Percentiles rank a stretch among this genome's conserved stretches.
These are phyloP conservation scores for Xylota segnis DNA, from an alignment of 2,888 invertebrate species.

Conservation along the genomic window DNA sequence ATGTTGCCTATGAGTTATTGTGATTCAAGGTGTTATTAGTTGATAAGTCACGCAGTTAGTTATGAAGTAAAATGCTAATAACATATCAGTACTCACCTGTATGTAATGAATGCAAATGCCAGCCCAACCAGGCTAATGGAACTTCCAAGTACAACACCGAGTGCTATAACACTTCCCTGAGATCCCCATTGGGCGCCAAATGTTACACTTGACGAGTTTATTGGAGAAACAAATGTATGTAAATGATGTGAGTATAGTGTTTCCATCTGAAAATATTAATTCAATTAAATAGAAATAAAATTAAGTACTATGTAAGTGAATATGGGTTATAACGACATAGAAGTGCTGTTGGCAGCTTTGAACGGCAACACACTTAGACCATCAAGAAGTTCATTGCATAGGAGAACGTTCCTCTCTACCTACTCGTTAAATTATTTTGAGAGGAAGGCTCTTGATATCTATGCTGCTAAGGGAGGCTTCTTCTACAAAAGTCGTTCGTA, in stretches of 20 bases:
- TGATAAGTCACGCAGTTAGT: not conserved
- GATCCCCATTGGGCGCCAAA: conserved; percentile 80
- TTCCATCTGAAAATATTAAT: conserved; percentile 78
- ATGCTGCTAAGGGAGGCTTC: too few relatives aligned
- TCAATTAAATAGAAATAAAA: not conserved
- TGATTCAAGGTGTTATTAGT: not conserved
- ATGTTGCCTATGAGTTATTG: not conserved
- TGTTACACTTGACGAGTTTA: conserved; percentile 76
- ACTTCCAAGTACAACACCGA: conserved; percentile 88
- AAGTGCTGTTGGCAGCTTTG: too few relatives aligned
- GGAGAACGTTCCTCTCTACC: too few relatives aligned
- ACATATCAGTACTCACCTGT: conserved; percentile 85
- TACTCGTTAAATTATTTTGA: too few relatives aligned
- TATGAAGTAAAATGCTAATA: not conserved
- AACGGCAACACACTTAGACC: too few relatives aligned
- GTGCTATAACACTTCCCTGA: conserved; percentile 87
- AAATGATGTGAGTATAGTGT: conserved; percentile 79
- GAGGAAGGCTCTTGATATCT: too few relatives aligned
- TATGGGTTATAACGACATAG: too few relatives aligned
- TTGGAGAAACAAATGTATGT: conserved; percentile 78
- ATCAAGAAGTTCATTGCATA: too few relatives aligned
- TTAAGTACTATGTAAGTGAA: too few relatives aligned
- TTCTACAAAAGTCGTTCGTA: too few relatives aligned
- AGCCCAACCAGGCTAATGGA: conserved; percentile 88
- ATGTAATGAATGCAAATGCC: conserved; percentile 89